Base-by-base conservation (phyloP, 2,113 vertebrate species). In the Dipodomys merriami region DNA sequence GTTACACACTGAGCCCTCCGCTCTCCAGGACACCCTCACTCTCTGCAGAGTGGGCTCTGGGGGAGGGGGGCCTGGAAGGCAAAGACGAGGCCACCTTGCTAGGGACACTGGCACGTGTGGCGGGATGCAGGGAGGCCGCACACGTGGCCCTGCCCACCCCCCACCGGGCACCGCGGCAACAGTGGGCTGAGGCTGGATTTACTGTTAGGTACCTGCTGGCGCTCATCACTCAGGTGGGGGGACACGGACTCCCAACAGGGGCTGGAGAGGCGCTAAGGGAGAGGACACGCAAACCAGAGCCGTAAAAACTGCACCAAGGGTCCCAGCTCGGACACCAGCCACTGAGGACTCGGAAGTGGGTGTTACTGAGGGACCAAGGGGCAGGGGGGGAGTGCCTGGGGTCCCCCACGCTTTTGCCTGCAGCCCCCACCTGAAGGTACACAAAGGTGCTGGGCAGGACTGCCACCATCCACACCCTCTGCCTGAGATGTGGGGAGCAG, bases 191-290 rank as follows among this genome's bases (percentile, higher is more conserved):
- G 53, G 94, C 91, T 96, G 69, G 88, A 94, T 88, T 95, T 91
- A 83, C 95, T 96, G 79, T 94, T 81, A 97, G 90, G 91, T 96
- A 97, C 96, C 96, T 97, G 96, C 94, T 96, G 95, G 82, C 80
- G 91, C 90, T 96, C 96, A 95, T 97, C 96, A 95, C 94, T 94
- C 91, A 30, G 93, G 76, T 94, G 77, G 95, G 95, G 95, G 95
- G 88, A 96, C 96, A 97, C 74, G 67, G 96, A 96, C 93, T 96
- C 96, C 96, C 96, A 96, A 96, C 93, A 94, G 86, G 91, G 95
- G 90, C 95, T 96, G 95, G 90, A 95, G 94, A 96, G 91, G 96
- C n/a, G 71, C 94, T 95, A 96, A 94, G 95, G 93, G 95, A 96
- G 91, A 96, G 93, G 95, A 96, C 90, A 96, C 46, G 81, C 94